These are phyloP conservation scores for Phylloscopus trochilus DNA, from an alignment of 2,113 vertebrate genomes.

Conservation along the genomic window DNA sequence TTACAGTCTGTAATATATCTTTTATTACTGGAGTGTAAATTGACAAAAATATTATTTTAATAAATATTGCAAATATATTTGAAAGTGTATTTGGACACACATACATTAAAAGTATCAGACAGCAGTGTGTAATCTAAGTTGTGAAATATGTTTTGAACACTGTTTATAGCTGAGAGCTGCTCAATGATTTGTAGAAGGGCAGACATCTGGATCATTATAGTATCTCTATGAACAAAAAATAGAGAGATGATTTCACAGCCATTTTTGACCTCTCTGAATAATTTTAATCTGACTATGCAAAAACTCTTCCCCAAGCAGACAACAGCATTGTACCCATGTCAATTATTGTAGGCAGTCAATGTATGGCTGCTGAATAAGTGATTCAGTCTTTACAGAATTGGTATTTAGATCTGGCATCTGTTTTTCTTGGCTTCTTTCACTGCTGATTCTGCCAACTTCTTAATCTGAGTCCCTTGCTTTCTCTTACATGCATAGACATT, in stretches of 20 bases:
- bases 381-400: constrained; percentile 23
- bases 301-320: constrained; percentile 28
- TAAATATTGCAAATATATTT: neutral
- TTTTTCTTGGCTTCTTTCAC: constrained; percentile 31
- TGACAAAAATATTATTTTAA: neutral
- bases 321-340: neutral
- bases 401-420: constrained; percentile 47
- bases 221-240: constrained; percentile 21
- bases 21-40: neutral
- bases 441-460: constrained; percentile 29
- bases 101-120: neutral
- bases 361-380: constrained; percentile 44
- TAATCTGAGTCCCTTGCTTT: constrained; percentile 6
- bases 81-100: neutral
- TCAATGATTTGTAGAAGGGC: constrained; percentile 16
- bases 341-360: constrained; percentile 35
- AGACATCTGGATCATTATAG: constrained; percentile 52
- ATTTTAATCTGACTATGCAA: constrained; percentile 48
- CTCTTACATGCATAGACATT: neutral
- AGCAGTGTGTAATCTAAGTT: neutral
- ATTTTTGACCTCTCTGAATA: constrained; percentile 50
- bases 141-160: constrained; percentile 16
- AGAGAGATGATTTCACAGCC: constrained; percentile 41
- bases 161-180: neutral
- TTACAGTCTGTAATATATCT: neutral